phyloP scores from a whole-genome alignment of 2,888 invertebrate genomes.

The Tinea semifulvella region DNA sequence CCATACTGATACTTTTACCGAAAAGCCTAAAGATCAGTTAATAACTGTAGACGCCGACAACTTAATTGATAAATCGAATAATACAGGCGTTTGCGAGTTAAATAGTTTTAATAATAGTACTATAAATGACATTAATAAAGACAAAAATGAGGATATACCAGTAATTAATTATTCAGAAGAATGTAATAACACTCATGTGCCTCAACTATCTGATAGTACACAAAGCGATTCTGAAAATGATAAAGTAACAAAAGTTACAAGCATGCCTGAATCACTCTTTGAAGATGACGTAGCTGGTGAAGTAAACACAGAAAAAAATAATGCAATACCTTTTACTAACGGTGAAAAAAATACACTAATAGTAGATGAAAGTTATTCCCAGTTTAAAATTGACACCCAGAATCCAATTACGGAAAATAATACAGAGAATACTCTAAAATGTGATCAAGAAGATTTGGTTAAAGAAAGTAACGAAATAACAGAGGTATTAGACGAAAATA shows the following conservation, averaged over 20 bases:
- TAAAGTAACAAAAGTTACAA: background rate
- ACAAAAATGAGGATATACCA: background rate
- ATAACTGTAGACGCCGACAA: conserved; percentile 17
- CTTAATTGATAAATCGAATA: background rate
- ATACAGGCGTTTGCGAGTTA: too few relatives aligned
- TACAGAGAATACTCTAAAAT: too few relatives aligned
- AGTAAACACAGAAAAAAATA: too few relatives aligned
- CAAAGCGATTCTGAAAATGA: background rate
- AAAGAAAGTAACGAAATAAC: too few relatives aligned
- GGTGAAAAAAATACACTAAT: too few relatives aligned
- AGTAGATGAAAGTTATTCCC: too few relatives aligned
- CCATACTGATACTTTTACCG: conserved; percentile 1
- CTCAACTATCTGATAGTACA: background rate
- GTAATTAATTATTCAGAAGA: background rate
- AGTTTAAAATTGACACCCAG: too few relatives aligned
- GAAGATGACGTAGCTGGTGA: background rate
- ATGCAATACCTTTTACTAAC: too few relatives aligned
- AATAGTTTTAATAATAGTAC: conserved; percentile 11
- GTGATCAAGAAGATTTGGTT: too few relatives aligned
- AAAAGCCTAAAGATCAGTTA: conserved; percentile 19
- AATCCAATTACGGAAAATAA: too few relatives aligned
- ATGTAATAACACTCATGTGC: background rate
- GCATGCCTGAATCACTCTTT: background rate
- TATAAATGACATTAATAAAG: background rate
- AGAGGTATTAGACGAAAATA: too few relatives aligned